phyloP scores from a whole-genome alignment of 1,140 invertebrate genomes.

The Euura saliciscinereae region DNA sequence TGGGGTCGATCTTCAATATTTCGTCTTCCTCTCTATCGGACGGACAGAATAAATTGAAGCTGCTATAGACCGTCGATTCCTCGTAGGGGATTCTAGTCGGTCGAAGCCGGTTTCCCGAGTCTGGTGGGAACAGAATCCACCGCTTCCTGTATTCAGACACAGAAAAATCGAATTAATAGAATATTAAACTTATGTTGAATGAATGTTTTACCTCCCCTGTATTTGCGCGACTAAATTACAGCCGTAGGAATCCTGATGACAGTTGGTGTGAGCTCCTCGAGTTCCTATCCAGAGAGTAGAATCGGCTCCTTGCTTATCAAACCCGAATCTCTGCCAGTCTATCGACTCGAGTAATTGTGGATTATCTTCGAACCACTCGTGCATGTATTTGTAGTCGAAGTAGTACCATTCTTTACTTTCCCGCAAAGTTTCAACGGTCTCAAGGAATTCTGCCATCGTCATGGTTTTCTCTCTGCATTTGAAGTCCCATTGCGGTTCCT shows the following conservation, averaged over 20 bases:
- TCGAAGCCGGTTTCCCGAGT: constrained; percentile 68
- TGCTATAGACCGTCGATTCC: constrained; percentile 94
- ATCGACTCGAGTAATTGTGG: constrained; percentile 69
- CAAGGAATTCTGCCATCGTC: constrained; percentile 70
- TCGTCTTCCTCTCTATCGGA: constrained; percentile 44
- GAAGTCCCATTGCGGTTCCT: constrained; percentile 80
- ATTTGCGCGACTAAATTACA: constrained; percentile 91
- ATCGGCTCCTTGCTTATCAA: constrained; percentile 70
- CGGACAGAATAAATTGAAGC: constrained; percentile 78
- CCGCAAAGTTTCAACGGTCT: constrained; percentile 44
- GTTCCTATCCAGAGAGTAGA: constrained; percentile 92
- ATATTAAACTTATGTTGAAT: constrained; percentile 3
- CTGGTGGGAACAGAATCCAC: constrained; percentile 92
- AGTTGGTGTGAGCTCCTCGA: constrained; percentile 87
- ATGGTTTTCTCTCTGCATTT: constrained; percentile 62
- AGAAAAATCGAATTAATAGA: constrained; percentile 16
- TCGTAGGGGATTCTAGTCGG: constrained; percentile 93
- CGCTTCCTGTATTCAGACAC: constrained; percentile 72
- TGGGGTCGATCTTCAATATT: constrained; percentile 31
- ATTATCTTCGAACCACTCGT: constrained; percentile 69
- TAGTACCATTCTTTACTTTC: constrained; percentile 71
- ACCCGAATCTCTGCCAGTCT: constrained; percentile 79
- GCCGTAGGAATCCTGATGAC: constrained; percentile 94
- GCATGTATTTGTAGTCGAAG: constrained; percentile 86
- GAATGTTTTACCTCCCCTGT: constrained; percentile 72